phyloP scores from a whole-genome alignment of 2,113 vertebrate species.

The Cebus imitator region DNA sequence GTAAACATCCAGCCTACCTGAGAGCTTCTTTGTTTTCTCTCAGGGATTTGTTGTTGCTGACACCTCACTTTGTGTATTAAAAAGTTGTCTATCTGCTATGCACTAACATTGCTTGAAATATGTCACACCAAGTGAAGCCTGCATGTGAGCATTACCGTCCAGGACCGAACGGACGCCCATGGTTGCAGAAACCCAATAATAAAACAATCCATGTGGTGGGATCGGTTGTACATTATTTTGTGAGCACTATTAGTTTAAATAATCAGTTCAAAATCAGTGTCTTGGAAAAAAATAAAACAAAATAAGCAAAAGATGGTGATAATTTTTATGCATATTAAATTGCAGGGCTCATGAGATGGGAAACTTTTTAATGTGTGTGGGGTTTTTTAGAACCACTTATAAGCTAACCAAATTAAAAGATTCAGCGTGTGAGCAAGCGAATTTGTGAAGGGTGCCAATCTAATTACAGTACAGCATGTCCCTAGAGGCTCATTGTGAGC shows the following conservation, averaged over 20 bases:
- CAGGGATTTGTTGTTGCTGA: neutral
- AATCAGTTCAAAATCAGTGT: constrained; percentile 44
- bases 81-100: constrained; percentile 4
- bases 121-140: constrained; percentile 45
- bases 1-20: neutral
- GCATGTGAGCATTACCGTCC: constrained; percentile 44
- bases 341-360: constrained; percentile 28
- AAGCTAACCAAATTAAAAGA: constrained; percentile 52
- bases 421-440: constrained; percentile 11
- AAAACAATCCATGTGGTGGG: constrained; percentile 17
- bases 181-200: constrained; percentile 46
- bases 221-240: constrained; percentile 2
- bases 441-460: constrained; percentile 57
- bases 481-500: constrained; percentile 21
- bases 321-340: constrained; percentile 63
- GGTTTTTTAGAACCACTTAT: constrained; percentile 16
- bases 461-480: constrained; percentile 38
- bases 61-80: neutral
- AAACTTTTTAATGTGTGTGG: neutral
- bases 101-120: constrained; percentile 42
- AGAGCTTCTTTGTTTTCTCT: neutral
- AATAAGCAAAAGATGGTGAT: constrained; percentile 43
- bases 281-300: constrained; percentile 46
- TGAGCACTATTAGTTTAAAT: constrained; percentile 26
- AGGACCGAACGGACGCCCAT: constrained; percentile 13